A percentile compares a stretch with the other conserved stretches of the same genome.
Conservation (phyloP, 2,113 vertebrate species). For the Xenopus laevis region DNA sequence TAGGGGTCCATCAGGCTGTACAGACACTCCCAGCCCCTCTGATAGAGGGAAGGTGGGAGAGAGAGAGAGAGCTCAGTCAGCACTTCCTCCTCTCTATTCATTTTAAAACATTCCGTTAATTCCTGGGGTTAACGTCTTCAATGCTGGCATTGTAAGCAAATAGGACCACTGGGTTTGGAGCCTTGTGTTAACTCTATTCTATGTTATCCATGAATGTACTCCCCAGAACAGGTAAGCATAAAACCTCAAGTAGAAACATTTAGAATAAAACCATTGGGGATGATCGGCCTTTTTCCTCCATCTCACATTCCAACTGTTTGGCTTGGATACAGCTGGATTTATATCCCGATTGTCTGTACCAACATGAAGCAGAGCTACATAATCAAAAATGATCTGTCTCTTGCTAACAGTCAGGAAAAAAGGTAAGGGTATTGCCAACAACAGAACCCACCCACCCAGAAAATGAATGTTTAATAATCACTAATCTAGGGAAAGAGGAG, state of each 20-base stretch:
- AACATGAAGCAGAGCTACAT: not conserved
- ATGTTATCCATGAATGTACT: not conserved
- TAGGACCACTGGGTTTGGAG: not conserved
- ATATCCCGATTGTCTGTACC: not conserved
- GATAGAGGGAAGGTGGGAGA: conserved; percentile 12
- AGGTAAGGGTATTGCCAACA: conserved; percentile 1
- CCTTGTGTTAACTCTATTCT: not conserved
- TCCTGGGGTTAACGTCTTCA: conserved; percentile 49
- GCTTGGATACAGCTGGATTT: not conserved
- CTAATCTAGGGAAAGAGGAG: not conserved
- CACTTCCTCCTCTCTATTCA: conserved; percentile 62
- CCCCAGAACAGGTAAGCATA: too few relatives aligned
- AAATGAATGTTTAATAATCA: conserved; percentile 11
- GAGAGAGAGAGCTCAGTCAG: conserved; percentile 49
- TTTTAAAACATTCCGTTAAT: conserved; percentile 61
- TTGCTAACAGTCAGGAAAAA: not conserved
- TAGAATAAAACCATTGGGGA: too few relatives aligned
- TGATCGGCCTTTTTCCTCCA: not conserved
- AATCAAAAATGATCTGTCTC: not conserved
- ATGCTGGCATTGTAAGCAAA: not conserved
- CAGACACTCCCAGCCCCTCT: conserved; percentile 17
- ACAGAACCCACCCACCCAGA: not conserved
- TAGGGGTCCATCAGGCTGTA: not conserved
- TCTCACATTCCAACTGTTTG: not conserved
- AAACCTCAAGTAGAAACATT: too few relatives aligned